Conservation (phyloP, 2,113 vertebrate genomes). For the Corapipo altera region DNA sequence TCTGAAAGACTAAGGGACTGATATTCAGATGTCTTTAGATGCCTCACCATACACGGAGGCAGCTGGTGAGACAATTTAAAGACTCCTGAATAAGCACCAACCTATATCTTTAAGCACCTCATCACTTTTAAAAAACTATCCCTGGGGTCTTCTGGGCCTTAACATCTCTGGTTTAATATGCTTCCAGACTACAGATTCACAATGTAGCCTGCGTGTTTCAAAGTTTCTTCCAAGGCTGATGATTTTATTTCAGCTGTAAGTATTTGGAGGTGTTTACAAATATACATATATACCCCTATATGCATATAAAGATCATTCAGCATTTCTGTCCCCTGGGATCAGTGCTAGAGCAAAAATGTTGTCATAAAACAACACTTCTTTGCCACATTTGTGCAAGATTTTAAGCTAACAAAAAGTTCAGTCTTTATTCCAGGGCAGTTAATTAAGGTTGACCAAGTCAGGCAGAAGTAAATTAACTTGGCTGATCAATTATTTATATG, state of each 20-base stretch:
- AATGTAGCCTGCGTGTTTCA: rapidly evolving
- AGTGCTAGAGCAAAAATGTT: constrained; percentile 55
- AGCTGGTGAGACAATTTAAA: constrained; percentile 22
- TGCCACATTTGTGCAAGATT: constrained; percentile 70
- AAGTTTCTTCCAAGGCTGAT: background rate
- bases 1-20: background rate
- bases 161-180: background rate
- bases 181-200: background rate
- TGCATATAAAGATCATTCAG: constrained; percentile 43
- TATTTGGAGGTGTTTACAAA: constrained; percentile 51
- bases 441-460: constrained; percentile 96
- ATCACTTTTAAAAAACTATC: background rate
- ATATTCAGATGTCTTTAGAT: constrained; percentile 22
- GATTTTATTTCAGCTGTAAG: background rate
- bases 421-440: constrained; percentile 83
- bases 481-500: constrained; percentile 98
- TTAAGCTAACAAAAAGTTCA: constrained; percentile 78
- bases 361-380: constrained; percentile 56
- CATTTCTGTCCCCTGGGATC: constrained; percentile 53
- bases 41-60: background rate
- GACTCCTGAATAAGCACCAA: background rate
- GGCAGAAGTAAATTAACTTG: constrained; percentile 96
- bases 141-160: background rate
- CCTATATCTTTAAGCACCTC: background rate
- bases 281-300: background rate